Percentiles rank a stretch among this genome's conserved stretches.
Conservation (phyloP, 30 jellyfish, hydroid and myxozoan species). For the Nemopilema nomurai region DNA sequence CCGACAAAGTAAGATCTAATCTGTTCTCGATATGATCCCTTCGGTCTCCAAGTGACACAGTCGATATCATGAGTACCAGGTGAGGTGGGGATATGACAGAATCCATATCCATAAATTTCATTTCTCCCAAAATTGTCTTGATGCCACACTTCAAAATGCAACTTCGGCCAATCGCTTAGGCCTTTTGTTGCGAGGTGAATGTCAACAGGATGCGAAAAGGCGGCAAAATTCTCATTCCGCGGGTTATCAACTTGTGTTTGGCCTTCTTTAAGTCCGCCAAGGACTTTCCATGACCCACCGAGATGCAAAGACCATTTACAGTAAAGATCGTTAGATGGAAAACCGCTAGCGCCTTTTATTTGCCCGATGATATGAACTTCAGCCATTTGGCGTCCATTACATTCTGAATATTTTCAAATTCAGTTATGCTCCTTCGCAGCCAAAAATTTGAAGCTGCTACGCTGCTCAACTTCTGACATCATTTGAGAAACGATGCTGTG, state of each 20-base stretch:
- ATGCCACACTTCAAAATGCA: slow-evolving; percentile 99
- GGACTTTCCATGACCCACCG: slow-evolving; percentile 93
- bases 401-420: neutral
- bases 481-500: no score
- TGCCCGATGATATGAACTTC: slow-evolving; percentile 98
- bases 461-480: neutral
- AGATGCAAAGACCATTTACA: slow-evolving; percentile 98
- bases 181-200: slow-evolving; percentile 97
- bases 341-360: slow-evolving; percentile 95
- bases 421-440: slow-evolving; percentile 14
- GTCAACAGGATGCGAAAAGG: slow-evolving; percentile 92
- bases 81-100: slow-evolving; percentile 96
- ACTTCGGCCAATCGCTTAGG: slow-evolving; percentile 97
- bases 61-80: slow-evolving; percentile 93
- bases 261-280: slow-evolving; percentile 91
- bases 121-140: slow-evolving; percentile 95
- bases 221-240: slow-evolving; percentile 89
- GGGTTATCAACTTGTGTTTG: slow-evolving; percentile 98
- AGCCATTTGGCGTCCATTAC: slow-evolving; percentile 80
- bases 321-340: slow-evolving; percentile 89
- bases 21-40: slow-evolving; percentile 87
- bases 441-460: neutral
- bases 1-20: slow-evolving; percentile 94
- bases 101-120: slow-evolving; percentile 98
- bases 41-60: slow-evolving; percentile 99